A percentile compares a stretch with the other conserved stretches of the same genome.
Conservation (phyloP, 2,888 invertebrate genomes). For the Epinotia bilunana region DNA sequence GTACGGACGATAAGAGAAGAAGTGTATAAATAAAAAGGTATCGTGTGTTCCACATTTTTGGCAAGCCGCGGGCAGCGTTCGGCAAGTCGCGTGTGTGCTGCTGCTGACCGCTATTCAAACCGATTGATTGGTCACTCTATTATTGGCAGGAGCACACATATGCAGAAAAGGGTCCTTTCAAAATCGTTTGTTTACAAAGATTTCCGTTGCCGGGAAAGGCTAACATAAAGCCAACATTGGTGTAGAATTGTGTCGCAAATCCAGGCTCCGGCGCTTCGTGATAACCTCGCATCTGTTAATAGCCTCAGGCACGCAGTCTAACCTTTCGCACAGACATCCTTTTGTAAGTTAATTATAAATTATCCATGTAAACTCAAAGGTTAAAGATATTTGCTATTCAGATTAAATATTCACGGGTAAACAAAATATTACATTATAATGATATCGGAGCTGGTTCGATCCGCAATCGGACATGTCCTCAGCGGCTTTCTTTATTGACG, state of each 20-base stretch:
- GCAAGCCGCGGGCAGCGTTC: slow-evolving; percentile 63
- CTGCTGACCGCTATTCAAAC: slow-evolving; percentile 58
- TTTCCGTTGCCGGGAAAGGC: slow-evolving; percentile 16
- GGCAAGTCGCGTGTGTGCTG: slow-evolving; percentile 64
- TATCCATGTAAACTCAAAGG: slow-evolving; percentile 32
- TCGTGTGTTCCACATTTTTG: slow-evolving; percentile 55
- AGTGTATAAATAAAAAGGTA: slow-evolving; percentile 18
- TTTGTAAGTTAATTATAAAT: slow-evolving; percentile 29
- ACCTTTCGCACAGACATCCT: slow-evolving; percentile 29
- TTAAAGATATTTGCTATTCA: slow-evolving; percentile 27
- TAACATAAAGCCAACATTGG: slow-evolving; percentile 23
- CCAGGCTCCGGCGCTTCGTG: slow-evolving; percentile 6
- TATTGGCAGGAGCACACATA: slow-evolving; percentile 51
- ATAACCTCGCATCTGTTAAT: slow-evolving; percentile 28
- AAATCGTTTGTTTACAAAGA: no score
- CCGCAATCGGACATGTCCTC: not conserved
- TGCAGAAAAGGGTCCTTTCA: slow-evolving; percentile 17
- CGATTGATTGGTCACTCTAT: slow-evolving; percentile 69
- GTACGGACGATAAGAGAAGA: not conserved
- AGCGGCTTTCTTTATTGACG: slow-evolving; percentile 31
- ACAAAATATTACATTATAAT: slow-evolving; percentile 22
- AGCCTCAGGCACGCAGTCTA: slow-evolving; percentile 35
- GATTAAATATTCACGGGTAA: slow-evolving; percentile 22
- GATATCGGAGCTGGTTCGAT: slow-evolving; percentile 11
- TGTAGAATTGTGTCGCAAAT: slow-evolving; percentile 23